Percentiles rank a stretch among this genome's conserved stretches.
Conservation (phyloP, 1,140 invertebrate species). For the Drosophila navojoa region DNA sequence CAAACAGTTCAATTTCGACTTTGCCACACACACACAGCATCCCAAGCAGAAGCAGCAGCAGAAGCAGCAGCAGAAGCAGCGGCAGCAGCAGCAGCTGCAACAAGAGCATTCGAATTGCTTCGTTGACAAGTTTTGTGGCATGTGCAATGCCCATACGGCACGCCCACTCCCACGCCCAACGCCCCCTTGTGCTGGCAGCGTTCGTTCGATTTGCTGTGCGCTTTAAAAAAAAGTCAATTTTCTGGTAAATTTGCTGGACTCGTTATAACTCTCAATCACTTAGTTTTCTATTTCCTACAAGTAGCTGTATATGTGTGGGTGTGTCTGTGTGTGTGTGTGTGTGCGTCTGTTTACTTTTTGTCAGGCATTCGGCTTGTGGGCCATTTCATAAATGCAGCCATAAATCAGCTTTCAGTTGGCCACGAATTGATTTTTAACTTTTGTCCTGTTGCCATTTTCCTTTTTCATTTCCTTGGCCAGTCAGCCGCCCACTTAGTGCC, state of each 20-base stretch:
- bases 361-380: constrained; percentile 39
- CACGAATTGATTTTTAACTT: constrained; percentile 82
- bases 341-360: constrained; percentile 40
- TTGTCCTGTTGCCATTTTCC: constrained; percentile 50
- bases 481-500: background rate
- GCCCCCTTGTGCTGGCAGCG: background rate
- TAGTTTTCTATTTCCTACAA: constrained; percentile 78
- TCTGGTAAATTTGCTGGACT: constrained; percentile 82
- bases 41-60: background rate
- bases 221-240: constrained; percentile 82
- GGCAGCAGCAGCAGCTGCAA: background rate
- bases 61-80: background rate
- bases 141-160: constrained; percentile 38
- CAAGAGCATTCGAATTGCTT: constrained; percentile 32
- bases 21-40: constrained; percentile 19
- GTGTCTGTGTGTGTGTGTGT: constrained; percentile 17
- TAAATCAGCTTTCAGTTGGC: constrained; percentile 81
- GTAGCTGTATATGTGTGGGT: constrained; percentile 38
- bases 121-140: constrained; percentile 66
- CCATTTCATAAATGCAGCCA: constrained; percentile 81
- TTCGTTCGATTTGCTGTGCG: constrained; percentile 36
- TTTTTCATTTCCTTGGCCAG: constrained; percentile 63
- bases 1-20: constrained; percentile 78
- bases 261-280: constrained; percentile 82
- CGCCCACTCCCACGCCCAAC: constrained; percentile 21